Evolutionary conservation across 2,888 invertebrate genomes (phyloP).

Genomic region (Caenorhabditis auriculariae): DNA sequence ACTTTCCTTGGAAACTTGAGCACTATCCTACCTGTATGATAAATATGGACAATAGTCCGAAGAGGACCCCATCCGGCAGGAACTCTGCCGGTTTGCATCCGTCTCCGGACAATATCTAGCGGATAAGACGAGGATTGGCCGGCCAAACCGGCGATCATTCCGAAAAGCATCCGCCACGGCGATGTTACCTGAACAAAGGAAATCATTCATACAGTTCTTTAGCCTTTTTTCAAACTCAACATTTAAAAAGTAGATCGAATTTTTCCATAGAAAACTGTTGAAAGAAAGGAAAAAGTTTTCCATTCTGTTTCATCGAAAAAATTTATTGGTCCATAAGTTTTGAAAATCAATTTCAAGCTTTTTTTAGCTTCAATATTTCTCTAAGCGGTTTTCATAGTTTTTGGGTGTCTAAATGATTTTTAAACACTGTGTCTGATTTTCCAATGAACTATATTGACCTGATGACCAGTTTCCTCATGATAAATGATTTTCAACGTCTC

Average conservation of each 20-base stretch:
- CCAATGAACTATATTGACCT: constrained; percentile 11
- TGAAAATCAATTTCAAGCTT: background rate
- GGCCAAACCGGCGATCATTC: constrained; percentile 86
- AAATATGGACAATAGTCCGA: constrained; percentile 25
- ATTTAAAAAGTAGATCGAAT: no score
- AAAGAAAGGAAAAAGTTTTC: no score
- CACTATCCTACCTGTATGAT: constrained; percentile 29
- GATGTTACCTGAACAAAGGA: constrained; percentile 28
- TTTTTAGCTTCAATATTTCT: background rate
- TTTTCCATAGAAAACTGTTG: no score
- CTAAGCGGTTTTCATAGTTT: background rate
- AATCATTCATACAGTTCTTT: constrained; percentile 5
- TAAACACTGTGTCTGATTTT: background rate
- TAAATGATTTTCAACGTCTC: constrained; percentile 85
- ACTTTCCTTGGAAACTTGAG: no score
- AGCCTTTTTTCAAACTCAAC: no score
- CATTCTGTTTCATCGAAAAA: background rate
- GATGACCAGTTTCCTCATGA: constrained; percentile 62
- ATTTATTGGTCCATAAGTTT: background rate
- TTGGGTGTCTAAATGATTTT: background rate
- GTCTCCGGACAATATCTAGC: constrained; percentile 82
- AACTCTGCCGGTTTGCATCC: constrained; percentile 62
- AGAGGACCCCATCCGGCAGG: constrained; percentile 75
- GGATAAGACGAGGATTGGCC: constrained; percentile 96
- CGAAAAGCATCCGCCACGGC: constrained; percentile 74